Conservation (phyloP, 2,797 vertebrate genomes). For the Sebastes matsubarae region DNA sequence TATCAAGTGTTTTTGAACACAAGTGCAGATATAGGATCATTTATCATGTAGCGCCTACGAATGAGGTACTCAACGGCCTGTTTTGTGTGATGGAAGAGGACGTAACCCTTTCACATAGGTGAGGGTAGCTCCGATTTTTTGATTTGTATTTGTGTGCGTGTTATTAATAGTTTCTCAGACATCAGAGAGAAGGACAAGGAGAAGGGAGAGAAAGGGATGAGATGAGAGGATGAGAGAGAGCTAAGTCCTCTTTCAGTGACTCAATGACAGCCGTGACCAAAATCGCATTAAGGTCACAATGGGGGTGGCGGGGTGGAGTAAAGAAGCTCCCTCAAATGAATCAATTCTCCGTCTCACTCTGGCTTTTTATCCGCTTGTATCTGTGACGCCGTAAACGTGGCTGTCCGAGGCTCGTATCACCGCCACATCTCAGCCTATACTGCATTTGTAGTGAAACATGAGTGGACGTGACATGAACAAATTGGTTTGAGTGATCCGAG, state of each 20-base stretch:
- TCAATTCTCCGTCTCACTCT: constrained; percentile 64
- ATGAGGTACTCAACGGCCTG: background rate
- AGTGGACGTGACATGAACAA: constrained; percentile 24
- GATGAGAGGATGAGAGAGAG: constrained; percentile 52
- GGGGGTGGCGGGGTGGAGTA: constrained; percentile 59
- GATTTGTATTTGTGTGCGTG: background rate
- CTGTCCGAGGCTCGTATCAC: background rate
- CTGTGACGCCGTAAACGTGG: background rate
- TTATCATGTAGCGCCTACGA: background rate
- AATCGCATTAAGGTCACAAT: constrained; percentile 79
- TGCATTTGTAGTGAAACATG: constrained; percentile 8
- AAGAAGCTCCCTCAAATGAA: constrained; percentile 77
- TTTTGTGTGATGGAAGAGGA: background rate
- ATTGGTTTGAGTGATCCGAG: constrained; percentile 32
- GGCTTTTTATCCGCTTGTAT: constrained; percentile 1
- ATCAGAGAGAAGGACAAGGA: constrained; percentile 3
- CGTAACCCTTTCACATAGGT: background rate
- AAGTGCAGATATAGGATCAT: background rate
- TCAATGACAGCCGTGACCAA: constrained; percentile 72
- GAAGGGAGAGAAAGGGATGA: constrained; percentile 24
- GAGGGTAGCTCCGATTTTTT: background rate
- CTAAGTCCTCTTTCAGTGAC: constrained; percentile 71
- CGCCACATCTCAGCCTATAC: background rate
- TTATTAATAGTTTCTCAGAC: constrained; percentile 5
- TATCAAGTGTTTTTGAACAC: background rate